phyloP scores from a whole-genome alignment of 64 coral and sea anemone species.

The Porites australiensis region DNA sequence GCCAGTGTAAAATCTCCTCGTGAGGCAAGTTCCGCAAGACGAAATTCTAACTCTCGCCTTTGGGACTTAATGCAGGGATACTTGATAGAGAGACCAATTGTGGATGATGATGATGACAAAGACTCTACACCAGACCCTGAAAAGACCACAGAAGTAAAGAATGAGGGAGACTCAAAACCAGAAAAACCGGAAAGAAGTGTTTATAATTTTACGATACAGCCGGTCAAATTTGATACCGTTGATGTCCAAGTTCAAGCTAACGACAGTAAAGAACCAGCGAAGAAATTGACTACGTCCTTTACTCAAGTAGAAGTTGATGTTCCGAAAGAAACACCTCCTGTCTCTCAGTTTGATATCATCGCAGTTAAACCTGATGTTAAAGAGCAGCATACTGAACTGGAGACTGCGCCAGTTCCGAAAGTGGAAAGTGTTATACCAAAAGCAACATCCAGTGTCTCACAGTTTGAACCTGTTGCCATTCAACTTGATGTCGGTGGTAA shows the following conservation, averaged over 20 bases:
- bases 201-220: background rate
- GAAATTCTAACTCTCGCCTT: slow-evolving; percentile 40
- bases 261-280: too few relatives aligned
- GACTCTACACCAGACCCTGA: background rate
- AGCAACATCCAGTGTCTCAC: background rate
- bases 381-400: background rate
- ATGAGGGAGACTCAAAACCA: background rate
- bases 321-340: background rate
- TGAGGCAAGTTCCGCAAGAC: background rate
- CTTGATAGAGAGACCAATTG: background rate
- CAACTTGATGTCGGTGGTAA: background rate
- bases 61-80: slow-evolving; percentile 54
- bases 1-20: background rate
- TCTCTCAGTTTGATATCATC: too few relatives aligned
- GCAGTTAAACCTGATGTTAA: background rate
- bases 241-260: background rate
- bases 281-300: too few relatives aligned
- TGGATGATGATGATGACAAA: background rate
- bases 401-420: background rate
- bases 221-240: background rate
- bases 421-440: background rate
- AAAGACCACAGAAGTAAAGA: background rate
- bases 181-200: slow-evolving; percentile 10
- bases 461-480: background rate
- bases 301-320: background rate